Conservation (phyloP, 2,113 vertebrate species). For the Burhinus bistriatus region DNA sequence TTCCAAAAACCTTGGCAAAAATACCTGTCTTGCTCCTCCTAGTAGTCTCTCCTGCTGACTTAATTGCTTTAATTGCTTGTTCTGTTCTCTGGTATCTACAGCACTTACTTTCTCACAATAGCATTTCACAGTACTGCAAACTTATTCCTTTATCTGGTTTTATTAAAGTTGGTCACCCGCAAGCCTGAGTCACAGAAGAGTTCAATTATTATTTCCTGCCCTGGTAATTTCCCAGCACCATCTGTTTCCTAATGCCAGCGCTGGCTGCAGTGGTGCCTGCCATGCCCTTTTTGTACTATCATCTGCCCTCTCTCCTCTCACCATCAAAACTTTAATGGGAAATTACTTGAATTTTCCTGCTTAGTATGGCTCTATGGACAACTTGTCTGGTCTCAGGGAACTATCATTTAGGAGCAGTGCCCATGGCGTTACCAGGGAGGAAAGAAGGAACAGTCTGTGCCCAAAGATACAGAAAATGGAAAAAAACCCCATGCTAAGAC, state of each 20-base stretch:
- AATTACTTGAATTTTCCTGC: neutral
- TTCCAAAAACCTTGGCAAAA: neutral
- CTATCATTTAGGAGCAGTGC: neutral
- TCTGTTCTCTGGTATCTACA: neutral
- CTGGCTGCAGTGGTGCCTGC: fast-evolving
- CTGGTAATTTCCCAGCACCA: neutral
- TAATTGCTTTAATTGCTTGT: neutral
- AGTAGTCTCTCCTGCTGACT: neutral
- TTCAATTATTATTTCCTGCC: neutral
- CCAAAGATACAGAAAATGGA: neutral
- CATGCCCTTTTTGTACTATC: neutral
- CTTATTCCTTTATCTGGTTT: neutral
- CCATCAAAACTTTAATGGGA: neutral
- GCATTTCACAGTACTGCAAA: neutral
- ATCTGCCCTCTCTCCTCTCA: neutral
- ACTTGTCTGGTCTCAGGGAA: neutral
- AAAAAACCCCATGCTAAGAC: neutral
- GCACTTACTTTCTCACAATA: neutral
- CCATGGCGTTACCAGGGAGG: neutral
- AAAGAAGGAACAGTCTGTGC: neutral
- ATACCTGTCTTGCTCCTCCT: neutral
- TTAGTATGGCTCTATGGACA: neutral
- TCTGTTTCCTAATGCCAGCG: neutral
- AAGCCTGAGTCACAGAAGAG: neutral
- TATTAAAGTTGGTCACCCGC: neutral